Evolutionary conservation across 2,113 vertebrate genomes (phyloP), one percentile per base, ranked within the genome.

Genomic region (Zosterops pallidus): DNA sequence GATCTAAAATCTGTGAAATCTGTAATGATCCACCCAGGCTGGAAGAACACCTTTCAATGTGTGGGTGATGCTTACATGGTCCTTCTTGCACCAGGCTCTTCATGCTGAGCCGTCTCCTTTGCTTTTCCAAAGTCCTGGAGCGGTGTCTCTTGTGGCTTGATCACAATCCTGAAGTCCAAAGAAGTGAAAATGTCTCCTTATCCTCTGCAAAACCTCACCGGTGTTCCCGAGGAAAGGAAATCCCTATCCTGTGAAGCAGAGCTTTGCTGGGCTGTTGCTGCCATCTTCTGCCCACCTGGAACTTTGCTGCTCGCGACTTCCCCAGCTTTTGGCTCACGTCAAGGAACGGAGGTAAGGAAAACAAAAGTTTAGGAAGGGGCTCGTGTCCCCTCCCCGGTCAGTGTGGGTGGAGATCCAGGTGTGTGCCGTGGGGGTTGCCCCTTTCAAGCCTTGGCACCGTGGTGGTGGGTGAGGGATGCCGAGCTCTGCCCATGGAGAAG

Each of bases 51-150:
- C 56, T 56, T 44, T 35, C 53, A 52, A 2, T 3, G 4, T 14
- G 1, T 1, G 17, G 25, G 8, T 0, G 0, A 44, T 16, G 8
- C 24, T 59, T 53, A 7, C 3, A 0, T 1, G 11, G 26, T 42
- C 24, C 29, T 72, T 41, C 57, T 22, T 1, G 0, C 33, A 9
- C 19, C 42, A 15, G 77, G 9, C 16, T 39, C 60, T 42, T 63
- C 29, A 3, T 28, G 35, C 47, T 20, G 21, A 59, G 41, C 6
- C 14, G 4, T 8, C 39, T 68, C 41, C 46, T 92, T n/a, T 6
- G n/a, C 12, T 46, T 72, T 57, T 50, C 37, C 79, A 37, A 33
- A 28, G 17, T 10, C 42, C 28, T 21, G n/a, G 15, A 37, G 29
- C 0, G 0, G 14, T n/a, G 13, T 25, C 19, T n/a, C 52, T 12